Conservation (phyloP, 2,797 vertebrate genomes). For the Poecilia gillii region DNA sequence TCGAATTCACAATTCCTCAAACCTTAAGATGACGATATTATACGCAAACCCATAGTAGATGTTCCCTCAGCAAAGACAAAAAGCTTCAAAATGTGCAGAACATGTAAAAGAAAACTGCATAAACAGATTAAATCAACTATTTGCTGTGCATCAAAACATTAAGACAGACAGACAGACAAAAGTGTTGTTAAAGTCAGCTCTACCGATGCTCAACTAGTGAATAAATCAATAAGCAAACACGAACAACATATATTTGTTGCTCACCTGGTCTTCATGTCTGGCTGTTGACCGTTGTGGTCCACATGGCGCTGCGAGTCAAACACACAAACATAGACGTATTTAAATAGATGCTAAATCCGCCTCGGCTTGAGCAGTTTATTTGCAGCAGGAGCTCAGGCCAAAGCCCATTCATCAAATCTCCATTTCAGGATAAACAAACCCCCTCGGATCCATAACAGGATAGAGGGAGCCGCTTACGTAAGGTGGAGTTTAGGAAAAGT, state of each 20-base stretch:
- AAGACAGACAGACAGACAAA: neutral
- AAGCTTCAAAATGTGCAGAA: neutral
- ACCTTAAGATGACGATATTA: too few species aligned
- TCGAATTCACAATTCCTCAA: too few species aligned
- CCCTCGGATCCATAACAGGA: conserved; percentile 10
- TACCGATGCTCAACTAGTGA: neutral
- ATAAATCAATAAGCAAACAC: neutral
- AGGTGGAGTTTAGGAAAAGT: neutral
- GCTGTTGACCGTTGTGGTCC: conserved; percentile 78
- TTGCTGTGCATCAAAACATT: neutral
- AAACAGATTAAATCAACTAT: neutral
- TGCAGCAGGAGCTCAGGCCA: conserved; percentile 44
- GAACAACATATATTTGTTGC: conserved; percentile 10
- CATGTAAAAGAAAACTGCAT: neutral
- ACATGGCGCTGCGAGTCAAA: conserved; percentile 52
- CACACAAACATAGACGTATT: conserved; percentile 42
- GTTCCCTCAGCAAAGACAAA: neutral
- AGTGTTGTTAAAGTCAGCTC: neutral
- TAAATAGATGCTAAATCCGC: conserved; percentile 56
- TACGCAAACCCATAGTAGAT: neutral
- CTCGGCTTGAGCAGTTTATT: conserved; percentile 44
- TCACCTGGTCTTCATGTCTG: conserved; percentile 94
- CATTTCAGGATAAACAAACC: neutral
- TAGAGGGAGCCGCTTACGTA: neutral
- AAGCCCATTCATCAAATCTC: conserved; percentile 30